Evolutionary conservation across 2,113 vertebrate species (phyloP).

Genomic region (Gambusia holbrooki): DNA sequence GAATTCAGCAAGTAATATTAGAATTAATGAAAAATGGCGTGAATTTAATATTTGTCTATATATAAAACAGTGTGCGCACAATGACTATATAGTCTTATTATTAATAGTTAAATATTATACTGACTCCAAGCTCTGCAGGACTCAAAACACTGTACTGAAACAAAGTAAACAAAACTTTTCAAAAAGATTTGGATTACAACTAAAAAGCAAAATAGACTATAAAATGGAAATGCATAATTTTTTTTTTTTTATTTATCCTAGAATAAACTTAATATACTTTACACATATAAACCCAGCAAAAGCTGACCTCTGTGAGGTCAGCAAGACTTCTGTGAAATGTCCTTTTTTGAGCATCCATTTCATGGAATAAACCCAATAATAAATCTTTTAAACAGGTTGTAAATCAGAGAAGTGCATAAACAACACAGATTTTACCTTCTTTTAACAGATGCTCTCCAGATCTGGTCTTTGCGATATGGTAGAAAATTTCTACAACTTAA

Average conservation of each 20-base stretch:
- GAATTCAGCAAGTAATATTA: too few species aligned
- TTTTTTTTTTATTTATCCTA: background rate
- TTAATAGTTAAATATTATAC: too few species aligned
- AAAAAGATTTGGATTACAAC: background rate
- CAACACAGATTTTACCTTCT: conserved; percentile 53
- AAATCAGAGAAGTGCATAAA: conserved; percentile 7
- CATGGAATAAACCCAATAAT: background rate
- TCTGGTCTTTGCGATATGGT: background rate
- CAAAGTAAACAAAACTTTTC: background rate
- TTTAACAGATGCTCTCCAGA: conserved; percentile 5
- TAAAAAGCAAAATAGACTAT: background rate
- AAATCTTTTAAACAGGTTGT: conserved; percentile 1
- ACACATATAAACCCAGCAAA: background rate
- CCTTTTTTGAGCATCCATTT: too few species aligned
- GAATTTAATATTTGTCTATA: background rate
- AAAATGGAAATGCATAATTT: background rate
- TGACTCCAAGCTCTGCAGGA: background rate
- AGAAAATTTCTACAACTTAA: background rate
- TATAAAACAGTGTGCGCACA: too few species aligned
- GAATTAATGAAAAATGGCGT: too few species aligned
- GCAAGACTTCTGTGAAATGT: too few species aligned
- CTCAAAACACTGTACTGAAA: background rate
- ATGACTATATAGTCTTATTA: background rate
- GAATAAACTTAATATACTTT: background rate
- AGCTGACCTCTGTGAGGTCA: background rate